These are phyloP conservation scores for Helicoverpa armigera DNA, from an alignment of 1,140 invertebrate species.

Conservation along the genomic window DNA sequence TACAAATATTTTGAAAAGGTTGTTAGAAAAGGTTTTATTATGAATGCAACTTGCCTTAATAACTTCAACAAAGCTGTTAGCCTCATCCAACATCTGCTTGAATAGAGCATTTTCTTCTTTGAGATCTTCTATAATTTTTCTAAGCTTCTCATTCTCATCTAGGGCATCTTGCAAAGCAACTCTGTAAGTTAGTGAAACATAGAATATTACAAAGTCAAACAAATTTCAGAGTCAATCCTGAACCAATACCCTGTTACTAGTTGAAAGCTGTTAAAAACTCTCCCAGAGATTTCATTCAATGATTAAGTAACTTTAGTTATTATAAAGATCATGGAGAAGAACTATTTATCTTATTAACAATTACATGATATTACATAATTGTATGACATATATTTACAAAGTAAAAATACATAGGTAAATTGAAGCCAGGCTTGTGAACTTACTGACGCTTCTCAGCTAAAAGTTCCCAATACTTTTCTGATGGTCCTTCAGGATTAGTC, in stretches of 20 bases:
- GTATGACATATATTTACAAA: too few species aligned
- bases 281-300: too few species aligned
- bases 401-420: too few species aligned
- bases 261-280: too few species aligned
- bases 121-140: slow-evolving; percentile 86
- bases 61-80: slow-evolving; percentile 89
- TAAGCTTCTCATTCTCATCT: slow-evolving; percentile 88
- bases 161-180: slow-evolving; percentile 88
- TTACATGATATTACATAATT: too few species aligned
- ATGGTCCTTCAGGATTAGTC: slow-evolving; percentile 88
- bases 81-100: slow-evolving; percentile 90
- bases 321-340: too few species aligned
- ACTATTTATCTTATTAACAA: too few species aligned
- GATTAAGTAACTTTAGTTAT: too few species aligned
- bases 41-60: slow-evolving; percentile 86
- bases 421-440: slow-evolving; percentile 53
- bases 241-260: too few species aligned
- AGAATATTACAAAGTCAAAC: too few species aligned
- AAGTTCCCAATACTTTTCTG: slow-evolving; percentile 90
- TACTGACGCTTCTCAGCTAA: slow-evolving; percentile 89
- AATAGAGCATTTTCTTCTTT: slow-evolving; percentile 88
- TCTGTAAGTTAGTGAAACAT: slow-evolving; percentile 64
- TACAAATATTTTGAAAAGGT: too few species aligned
- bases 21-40: slow-evolving; percentile 11
- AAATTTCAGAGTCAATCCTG: too few species aligned